Base-by-base conservation (phyloP, 2,113 vertebrate genomes). In the Hydrochoerus hydrochaeris region DNA sequence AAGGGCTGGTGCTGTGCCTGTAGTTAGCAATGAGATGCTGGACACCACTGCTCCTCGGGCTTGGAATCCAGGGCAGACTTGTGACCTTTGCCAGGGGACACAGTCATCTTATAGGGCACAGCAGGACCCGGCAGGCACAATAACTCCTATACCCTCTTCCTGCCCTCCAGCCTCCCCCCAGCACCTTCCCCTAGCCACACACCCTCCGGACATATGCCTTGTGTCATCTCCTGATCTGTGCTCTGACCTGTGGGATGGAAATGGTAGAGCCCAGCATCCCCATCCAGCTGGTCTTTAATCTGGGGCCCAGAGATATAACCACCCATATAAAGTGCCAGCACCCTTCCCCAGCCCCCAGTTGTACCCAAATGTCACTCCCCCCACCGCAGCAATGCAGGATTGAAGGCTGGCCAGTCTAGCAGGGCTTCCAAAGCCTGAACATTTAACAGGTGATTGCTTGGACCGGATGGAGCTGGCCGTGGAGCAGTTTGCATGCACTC, bases 391-490 rank as follows among this genome's bases (percentile, higher is more conserved):
- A 44, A 46, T 75, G 22, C 11, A 28, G 41, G 71, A 22, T 28
- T 75, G 38, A 44, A 44, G 41, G 41, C 71, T 75, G 71, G 38
- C 22, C 13, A 4, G 22, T 22, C 38, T 41, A 11, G 38, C n/a
- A n/a, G 67, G n/a, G 38, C 10, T 75, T 44, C 38, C 38, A 44
- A 22, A 44, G 38, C 24, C 82, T 44, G 44, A 38, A 67, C 14
- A 5, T 41, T 54, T 30, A 1, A 6, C 6, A 7, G 54, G 13
- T 12, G 52, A 32, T 11, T 52, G 57, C 32, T 41, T 0, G 2
- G 75, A 20, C 30, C 49, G 20, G 2, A 6, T 1, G 4, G 13
- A 4, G 17, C 14, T 1, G 2, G 14, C 24, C 0, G 3, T n/a
- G 30, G 41, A 65, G 49, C 22, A 46, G 41, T 67, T 30, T 46